A percentile compares a stretch with the other conserved stretches of the same genome.
phyloP scores from a whole-genome alignment of 2,113 vertebrate genomes.

The Columba livia region DNA sequence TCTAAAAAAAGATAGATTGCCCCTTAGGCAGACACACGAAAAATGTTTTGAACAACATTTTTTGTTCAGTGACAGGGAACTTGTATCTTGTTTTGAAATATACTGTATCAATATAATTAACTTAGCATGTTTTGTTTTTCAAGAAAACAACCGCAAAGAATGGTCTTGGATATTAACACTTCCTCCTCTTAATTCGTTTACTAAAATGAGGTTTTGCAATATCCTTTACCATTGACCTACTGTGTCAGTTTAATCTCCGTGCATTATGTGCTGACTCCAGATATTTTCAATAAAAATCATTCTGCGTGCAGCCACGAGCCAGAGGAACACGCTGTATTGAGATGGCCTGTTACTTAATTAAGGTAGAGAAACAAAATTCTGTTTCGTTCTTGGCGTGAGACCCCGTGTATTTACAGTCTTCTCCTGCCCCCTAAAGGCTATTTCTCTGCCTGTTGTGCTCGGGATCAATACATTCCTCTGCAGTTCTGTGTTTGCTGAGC shows the following conservation, averaged over 20 bases:
- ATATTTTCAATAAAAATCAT: neutral
- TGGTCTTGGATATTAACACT: neutral
- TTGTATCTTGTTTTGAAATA: neutral
- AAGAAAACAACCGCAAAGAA: neutral
- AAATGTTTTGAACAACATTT: conserved; percentile 12
- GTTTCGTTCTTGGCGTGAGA: neutral
- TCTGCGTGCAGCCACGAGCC: neutral
- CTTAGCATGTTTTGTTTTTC: neutral
- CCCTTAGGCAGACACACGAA: neutral
- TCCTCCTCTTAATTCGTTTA: neutral
- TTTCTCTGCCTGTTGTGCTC: conserved; percentile 68
- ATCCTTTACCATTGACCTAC: neutral
- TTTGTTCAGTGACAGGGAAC: neutral
- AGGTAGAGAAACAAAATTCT: neutral
- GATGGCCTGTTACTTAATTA: conserved; percentile 17
- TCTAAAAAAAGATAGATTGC: neutral
- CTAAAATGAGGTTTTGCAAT: neutral
- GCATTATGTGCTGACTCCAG: neutral
- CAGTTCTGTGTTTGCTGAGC: conserved; percentile 75
- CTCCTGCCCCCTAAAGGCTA: conserved; percentile 99
- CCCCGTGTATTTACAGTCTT: conserved; percentile 88
- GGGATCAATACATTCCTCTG: conserved; percentile 42
- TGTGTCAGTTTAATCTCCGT: neutral
- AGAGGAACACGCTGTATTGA: conserved; percentile 15
- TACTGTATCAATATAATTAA: neutral